phyloP scores from a whole-genome alignment of 2,888 invertebrate genomes.

The Perizoma flavofasciatum region DNA sequence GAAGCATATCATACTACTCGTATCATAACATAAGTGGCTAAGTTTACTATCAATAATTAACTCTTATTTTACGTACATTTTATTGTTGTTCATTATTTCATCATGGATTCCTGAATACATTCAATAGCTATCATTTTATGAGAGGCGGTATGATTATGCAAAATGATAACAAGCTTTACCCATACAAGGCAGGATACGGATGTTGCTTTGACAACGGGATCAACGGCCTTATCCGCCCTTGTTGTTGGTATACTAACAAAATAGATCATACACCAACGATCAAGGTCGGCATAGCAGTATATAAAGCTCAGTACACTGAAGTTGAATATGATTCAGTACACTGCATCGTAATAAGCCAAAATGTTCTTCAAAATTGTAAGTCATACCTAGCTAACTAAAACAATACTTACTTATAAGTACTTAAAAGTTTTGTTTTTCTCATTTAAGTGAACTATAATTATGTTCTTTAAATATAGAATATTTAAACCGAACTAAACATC shows the following conservation, averaged over 20 bases:
- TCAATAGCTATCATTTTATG: not conserved
- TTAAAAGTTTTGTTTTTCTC: too few relatives aligned
- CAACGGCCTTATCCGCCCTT: slow-evolving; percentile 49
- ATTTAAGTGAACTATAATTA: too few relatives aligned
- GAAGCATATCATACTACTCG: not conserved
- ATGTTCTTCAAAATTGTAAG: slow-evolving; percentile 72
- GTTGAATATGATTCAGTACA: slow-evolving; percentile 54
- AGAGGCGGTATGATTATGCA: slow-evolving; percentile 26
- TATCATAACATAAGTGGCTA: too few relatives aligned
- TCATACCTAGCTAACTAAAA: slow-evolving; percentile 15
- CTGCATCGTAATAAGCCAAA: slow-evolving; percentile 56
- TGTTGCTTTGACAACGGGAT: slow-evolving; percentile 46
- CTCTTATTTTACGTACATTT: too few relatives aligned
- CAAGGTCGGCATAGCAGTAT: slow-evolving; percentile 63
- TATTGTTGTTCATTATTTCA: too few relatives aligned
- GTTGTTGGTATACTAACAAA: slow-evolving; percentile 53
- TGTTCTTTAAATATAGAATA: too few relatives aligned
- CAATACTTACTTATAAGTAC: too few relatives aligned
- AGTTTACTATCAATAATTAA: too few relatives aligned
- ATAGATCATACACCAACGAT: slow-evolving; percentile 56
- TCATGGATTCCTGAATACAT: too few relatives aligned
- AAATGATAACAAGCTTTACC: slow-evolving; percentile 38
- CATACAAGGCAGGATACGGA: slow-evolving; percentile 53
- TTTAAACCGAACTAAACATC: too few relatives aligned
- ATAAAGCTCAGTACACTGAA: slow-evolving; percentile 51